Percentiles rank a stretch among this genome's conserved stretches.
Evolutionary conservation across 2,113 vertebrate species (phyloP).

Genomic region (Larimichthys polyactis): DNA sequence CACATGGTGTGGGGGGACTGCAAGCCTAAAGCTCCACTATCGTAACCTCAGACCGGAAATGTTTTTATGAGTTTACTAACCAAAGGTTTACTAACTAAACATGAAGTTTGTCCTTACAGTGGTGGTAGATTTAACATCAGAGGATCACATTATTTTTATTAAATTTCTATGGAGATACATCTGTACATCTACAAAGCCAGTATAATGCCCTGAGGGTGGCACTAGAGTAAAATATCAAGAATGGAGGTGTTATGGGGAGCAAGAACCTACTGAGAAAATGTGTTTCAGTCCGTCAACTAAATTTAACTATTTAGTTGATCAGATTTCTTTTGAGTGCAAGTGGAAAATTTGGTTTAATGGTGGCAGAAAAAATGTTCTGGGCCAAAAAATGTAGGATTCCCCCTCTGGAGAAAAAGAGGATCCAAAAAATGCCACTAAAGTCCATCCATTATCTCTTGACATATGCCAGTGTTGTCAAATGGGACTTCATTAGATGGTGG

Average conservation of each 20-base stretch:
- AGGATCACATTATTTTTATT: neutral
- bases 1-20: constrained; percentile 37
- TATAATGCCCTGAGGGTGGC: neutral
- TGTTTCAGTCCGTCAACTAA: neutral
- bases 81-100: no score
- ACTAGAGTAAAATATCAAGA: neutral
- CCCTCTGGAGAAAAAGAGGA: neutral
- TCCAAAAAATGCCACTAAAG: neutral
- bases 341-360: neutral
- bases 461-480: neutral
- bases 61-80: neutral
- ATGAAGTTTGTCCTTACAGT: neutral
- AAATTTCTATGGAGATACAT: no score
- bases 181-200: neutral
- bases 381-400: neutral
- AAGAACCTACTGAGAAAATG: no score
- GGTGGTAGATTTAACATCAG: neutral
- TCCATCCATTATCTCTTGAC: neutral
- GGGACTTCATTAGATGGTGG: neutral
- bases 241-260: neutral
- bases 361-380: neutral
- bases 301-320: no score
- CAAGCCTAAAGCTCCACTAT: neutral
- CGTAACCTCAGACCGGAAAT: neutral
- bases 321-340: neutral